A percentile compares a stretch with the other conserved stretches of the same genome.
Conservation (phyloP, 2,888 invertebrate genomes). For the Chloroclystis v-ata region DNA sequence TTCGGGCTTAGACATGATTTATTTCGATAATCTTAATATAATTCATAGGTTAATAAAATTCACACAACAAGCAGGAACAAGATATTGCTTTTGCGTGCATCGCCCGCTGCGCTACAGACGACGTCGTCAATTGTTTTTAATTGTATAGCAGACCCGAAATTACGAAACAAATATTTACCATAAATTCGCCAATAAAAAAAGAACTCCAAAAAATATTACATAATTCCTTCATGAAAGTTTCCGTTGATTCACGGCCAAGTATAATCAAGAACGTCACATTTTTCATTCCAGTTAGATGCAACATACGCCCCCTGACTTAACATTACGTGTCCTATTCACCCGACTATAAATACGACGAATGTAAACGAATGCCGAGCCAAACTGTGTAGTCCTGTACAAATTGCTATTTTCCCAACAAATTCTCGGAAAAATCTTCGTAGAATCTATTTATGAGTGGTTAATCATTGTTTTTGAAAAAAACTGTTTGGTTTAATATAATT, state of each 20-base stretch:
- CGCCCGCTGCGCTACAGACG: no score
- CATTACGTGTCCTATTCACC: slow-evolving; percentile 34
- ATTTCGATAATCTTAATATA: no score
- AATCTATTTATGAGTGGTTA: slow-evolving; percentile 16
- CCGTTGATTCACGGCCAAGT: not conserved
- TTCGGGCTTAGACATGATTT: no score
- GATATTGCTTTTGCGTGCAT: no score
- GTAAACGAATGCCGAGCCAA: slow-evolving; percentile 51
- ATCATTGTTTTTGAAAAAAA: slow-evolving; percentile 10
- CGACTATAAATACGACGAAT: slow-evolving; percentile 38
- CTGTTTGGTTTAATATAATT: slow-evolving; percentile 2
- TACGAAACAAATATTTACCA: no score
- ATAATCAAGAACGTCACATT: not conserved
- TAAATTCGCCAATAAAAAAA: no score
- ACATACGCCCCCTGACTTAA: slow-evolving; percentile 36
- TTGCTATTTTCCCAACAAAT: slow-evolving; percentile 27
- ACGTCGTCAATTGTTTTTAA: no score
- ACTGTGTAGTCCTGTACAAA: slow-evolving; percentile 40
- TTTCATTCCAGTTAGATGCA: not conserved
- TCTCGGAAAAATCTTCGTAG: slow-evolving; percentile 16
- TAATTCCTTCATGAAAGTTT: no score
- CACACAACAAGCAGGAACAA: no score
- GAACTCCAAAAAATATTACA: no score
- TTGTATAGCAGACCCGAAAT: no score
- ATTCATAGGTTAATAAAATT: no score